Base-by-base conservation (phyloP, 2,113 vertebrate species). In the Columba livia region DNA sequence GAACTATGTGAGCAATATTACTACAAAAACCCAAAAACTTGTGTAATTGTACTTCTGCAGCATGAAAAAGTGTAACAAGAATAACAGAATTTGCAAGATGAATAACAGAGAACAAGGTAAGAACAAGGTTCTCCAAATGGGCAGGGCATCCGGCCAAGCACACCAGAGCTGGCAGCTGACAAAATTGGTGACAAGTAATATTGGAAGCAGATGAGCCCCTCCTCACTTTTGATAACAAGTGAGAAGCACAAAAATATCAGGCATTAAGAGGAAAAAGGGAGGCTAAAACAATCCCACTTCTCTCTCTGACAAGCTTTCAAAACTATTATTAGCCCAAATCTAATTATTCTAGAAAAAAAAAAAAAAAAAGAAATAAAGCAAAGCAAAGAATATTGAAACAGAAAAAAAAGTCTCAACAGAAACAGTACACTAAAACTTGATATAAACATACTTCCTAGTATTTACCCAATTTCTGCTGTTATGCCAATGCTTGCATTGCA, bases 131-230 rank as follows among this genome's bases (percentile, higher is more conserved):
- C 15, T 73, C 13, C 6, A 80, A 73, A 64, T 25, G 16, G 42
- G 2, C 12, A 64, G 6, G 12, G 8, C 40, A 48, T 36, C 5
- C 36, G 18, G 12, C 21, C 17, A 9, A 51, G 56, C 54, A 71
- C 0, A 0, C 6, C 7, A 15, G 34, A 57, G 6, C 6, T 53
- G 13, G 12, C 31, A 47, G 36, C 53, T 77, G 36, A 16, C 5
- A 67, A 78, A 85, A 42, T 31, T 31, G 48, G 6, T 32, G 54
- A 32, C 28, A 61, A 54, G 34, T 14, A 4, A 6, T 48, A 42
- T 1, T 42, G 13, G 16, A 77, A 64, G 26, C 4, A 67, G 21
- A 28, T 5, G 12, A 88, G 4, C 4, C 10, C 15, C 3, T 42
- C 15, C 36, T 13, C 18, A 2, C 6, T 61, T 72, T 58, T 62